Evolutionary conservation across 2,888 invertebrate species (phyloP).

Genomic region (Conistra vaccinii): DNA sequence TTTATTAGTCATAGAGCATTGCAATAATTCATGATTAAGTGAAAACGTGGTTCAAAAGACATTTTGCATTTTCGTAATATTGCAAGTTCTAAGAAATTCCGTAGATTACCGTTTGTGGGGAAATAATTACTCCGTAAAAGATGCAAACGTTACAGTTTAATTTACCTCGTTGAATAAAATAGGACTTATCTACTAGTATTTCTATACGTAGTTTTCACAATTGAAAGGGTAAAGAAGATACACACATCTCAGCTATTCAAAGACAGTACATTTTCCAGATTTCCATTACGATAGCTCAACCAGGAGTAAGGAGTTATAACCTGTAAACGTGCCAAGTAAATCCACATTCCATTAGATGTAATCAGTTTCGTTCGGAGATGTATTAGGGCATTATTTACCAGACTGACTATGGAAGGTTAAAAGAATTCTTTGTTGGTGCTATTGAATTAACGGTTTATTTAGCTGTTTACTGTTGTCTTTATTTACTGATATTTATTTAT

Average conservation of each 20-base stretch:
- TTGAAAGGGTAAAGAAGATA: neutral
- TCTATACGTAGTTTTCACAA: neutral
- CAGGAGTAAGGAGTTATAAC: slow-evolving; percentile 31
- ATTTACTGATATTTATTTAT: neutral
- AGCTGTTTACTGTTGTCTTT: neutral
- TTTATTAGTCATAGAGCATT: neutral
- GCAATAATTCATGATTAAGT: neutral
- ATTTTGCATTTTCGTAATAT: neutral
- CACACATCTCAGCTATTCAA: slow-evolving; percentile 14
- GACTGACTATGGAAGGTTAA: slow-evolving; percentile 30
- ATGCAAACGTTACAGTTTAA: neutral
- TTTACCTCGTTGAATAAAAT: neutral
- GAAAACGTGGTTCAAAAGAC: neutral
- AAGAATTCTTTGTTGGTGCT: slow-evolving; percentile 19
- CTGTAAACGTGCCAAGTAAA: slow-evolving; percentile 46
- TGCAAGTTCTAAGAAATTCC: neutral
- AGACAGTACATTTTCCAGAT: slow-evolving; percentile 49
- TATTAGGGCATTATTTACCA: slow-evolving; percentile 47
- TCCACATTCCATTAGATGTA: slow-evolving; percentile 51
- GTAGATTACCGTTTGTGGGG: too few species aligned
- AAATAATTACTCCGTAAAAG: neutral
- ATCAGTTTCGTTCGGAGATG: slow-evolving; percentile 47
- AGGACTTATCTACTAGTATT: too few species aligned
- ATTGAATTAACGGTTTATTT: slow-evolving; percentile 12
- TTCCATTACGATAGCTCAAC: slow-evolving; percentile 54